Conservation (phyloP, 2,113 vertebrate genomes). For the Donacobius atricapilla region DNA sequence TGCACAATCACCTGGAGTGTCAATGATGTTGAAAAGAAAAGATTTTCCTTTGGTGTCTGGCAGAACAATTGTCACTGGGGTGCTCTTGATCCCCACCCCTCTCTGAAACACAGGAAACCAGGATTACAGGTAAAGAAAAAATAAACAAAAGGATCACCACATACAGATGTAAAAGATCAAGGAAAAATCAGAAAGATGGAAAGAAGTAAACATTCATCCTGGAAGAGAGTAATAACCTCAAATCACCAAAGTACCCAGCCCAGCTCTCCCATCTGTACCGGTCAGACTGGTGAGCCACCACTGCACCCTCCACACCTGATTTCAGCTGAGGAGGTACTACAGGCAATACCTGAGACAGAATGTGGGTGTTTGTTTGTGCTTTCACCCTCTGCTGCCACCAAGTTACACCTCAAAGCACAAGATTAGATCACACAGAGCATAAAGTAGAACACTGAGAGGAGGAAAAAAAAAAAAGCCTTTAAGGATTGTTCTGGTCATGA, state of each 20-base stretch:
- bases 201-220: not conserved
- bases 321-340: not conserved
- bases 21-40: constrained; percentile 98
- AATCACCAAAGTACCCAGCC: not conserved
- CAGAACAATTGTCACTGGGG: constrained; percentile 94
- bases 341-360: not conserved
- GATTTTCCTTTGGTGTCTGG: constrained; percentile 97
- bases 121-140: not conserved
- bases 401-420: not conserved
- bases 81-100: constrained; percentile 98
- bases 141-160: fast-evolving
- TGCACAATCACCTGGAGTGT: constrained; percentile 87
- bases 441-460: not conserved
- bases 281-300: not conserved
- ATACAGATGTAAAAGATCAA: not conserved
- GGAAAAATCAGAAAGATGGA: not conserved
- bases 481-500: not conserved
- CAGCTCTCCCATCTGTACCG: not conserved
- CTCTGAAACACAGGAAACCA: constrained; percentile 75
- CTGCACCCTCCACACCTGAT: too few relatives aligned
- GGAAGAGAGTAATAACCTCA: not conserved
- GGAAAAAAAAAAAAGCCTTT: not conserved
- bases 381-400: not conserved
- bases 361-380: not conserved
- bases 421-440: not conserved